Base-by-base conservation (phyloP, 1,140 invertebrate genomes). In the Charaxes varanes region DNA sequence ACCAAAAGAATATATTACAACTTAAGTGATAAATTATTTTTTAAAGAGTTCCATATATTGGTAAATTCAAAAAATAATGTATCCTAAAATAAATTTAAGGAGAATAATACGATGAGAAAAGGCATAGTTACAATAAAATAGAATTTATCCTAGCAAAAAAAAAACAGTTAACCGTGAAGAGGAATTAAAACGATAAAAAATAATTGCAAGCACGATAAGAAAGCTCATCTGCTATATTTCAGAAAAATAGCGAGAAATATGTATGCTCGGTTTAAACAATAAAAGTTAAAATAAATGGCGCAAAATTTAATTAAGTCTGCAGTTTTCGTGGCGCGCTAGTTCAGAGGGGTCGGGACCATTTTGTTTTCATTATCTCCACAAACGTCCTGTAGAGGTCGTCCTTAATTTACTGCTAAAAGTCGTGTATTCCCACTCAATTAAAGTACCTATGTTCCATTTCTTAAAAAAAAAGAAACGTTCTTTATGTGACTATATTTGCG, bases 331-430 rank as follows among this genome's bases (percentile, higher is more conserved):
- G 23, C 34, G 19, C 15, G 5, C 28, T 6, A 2, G n/a, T n/a
- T n/a, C n/a, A n/a, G n/a, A n/a, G 13, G 27, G 33, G 14, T 33
- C 35, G 31, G 35, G 55, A 52, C 55, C 53, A 58, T 63, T 70
- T 66, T 62, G 40, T 62, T 68, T 68, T 64, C 61, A 70, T 70
- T 70, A 60, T 64, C 58, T 53, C 42, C 30, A 22, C 46, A 33
- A 63, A 51, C 27, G 54, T 38, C 27, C 40, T 32, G 53, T 36
- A 30, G 41, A 36, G 41, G 41, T 33, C 41, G 44, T 30, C 26
- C 19, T 34, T 27, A 61, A 58, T 60, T 65, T 58, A 58, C 52
- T 46, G 55, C 33, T 24, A 17, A 36, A 14, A 28, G 38, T 41
- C 35, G 48, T 45, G 47, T 54, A 53, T 35, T 21, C 23, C 17